A percentile compares a stretch with the other conserved stretches of the same genome.
Evolutionary conservation across 30 jellyfish, hydroid and myxozoan species (phyloP).

Genomic region (Aurelia sp.): DNA sequence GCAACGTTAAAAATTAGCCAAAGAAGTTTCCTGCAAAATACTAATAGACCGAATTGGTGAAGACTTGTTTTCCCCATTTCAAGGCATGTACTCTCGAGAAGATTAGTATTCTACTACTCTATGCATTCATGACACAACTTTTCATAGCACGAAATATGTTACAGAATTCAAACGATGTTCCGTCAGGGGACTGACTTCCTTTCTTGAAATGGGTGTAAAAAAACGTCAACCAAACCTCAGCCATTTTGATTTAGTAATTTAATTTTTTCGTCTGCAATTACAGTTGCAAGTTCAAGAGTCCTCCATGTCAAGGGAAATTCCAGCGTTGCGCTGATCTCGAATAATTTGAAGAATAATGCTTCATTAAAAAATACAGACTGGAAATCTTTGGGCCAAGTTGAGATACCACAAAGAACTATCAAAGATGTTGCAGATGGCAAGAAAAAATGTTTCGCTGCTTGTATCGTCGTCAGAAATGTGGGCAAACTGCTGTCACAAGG

Average conservation of each 20-base stretch:
- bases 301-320: constrained; percentile 41
- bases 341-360: constrained; percentile 38
- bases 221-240: too few relatives aligned
- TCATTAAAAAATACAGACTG: constrained; percentile 45
- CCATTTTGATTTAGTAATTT: neutral
- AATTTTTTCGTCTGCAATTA: neutral
- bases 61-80: too few relatives aligned
- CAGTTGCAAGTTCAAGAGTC: constrained; percentile 63
- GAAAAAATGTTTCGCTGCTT: constrained; percentile 57
- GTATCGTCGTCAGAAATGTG: constrained; percentile 59
- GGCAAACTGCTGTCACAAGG: constrained; percentile 37
- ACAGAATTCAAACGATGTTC: too few relatives aligned
- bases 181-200: neutral
- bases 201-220: neutral
- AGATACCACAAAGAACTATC: constrained; percentile 57
- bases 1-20: too few relatives aligned
- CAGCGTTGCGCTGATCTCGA: constrained; percentile 47
- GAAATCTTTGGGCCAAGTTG: constrained; percentile 64
- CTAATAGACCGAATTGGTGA: too few relatives aligned
- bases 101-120: too few relatives aligned
- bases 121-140: too few relatives aligned
- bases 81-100: too few relatives aligned
- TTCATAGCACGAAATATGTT: too few relatives aligned
- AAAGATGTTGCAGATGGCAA: constrained; percentile 61
- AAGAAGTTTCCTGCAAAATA: too few relatives aligned